Base-by-base conservation (phyloP, 2,888 invertebrate genomes). In the Spatulosminthurus flaviceps region DNA sequence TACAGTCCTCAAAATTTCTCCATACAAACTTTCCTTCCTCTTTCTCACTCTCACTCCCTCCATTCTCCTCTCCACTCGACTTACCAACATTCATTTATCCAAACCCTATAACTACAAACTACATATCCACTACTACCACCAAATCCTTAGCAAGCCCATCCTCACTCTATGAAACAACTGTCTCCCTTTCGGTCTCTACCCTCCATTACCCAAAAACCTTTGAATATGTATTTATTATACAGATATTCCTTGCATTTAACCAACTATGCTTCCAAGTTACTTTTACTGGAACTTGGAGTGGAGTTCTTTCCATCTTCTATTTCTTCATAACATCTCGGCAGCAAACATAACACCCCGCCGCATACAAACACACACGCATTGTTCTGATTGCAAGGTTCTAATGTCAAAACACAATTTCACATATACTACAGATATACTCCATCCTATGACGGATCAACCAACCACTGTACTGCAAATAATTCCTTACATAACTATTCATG, bases 161-260 rank as follows among this genome's bases (percentile, higher is more conserved):
- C 41, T 28, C 75, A 64, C 64, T 64, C 61, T 22, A 64, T 75
- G 64, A 72, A 72, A 72, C 71, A 75, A 75, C 75, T 61, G 41
- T 34, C 34, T 34, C 34, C 29, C 21, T 22, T 41, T 21, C 22
- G 13, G 21, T 26, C 75, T 75, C 75, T 64, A 28, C 41, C 60
- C 66, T 66, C 75, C 75, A 64, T 75, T 75, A 75, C 34, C 64
- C 66, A 34, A n/a, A n/a, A 75, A 64, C 41, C 75, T 34, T 64
- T 61, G 41, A n/a, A 72, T 75, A 75, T 61, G 60, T 61, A 74
- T 60, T 74, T 34, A 51, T 29, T 60, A 51, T 73, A 43, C 41
- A 41, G 41, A 41, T 9, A 51, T 11, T 75, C 75, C 64, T 75
- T 64, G n/a, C 41, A 75, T 75, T 22, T 61, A 24, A 26, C 22